Evolutionary conservation across 35 echinoderm and acorn worm genomes (phyloP), one percentile per base, ranked within the genome.

Genomic region (Holothuria glaberrima): DNA sequence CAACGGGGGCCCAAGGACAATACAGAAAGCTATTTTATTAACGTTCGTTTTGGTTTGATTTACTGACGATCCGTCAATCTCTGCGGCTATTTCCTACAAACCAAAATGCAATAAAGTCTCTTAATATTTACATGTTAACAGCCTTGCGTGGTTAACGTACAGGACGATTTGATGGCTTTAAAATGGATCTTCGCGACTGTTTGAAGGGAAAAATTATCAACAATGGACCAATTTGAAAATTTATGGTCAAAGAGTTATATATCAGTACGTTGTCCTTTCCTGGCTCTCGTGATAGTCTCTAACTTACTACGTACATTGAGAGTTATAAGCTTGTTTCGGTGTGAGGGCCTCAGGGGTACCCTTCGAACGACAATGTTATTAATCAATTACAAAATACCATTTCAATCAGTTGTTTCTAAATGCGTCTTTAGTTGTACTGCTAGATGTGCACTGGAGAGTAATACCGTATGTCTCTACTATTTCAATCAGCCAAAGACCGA

Each of bases 181-280:
- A 41, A 75, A 75, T 12, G 44, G 44, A 75, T 75, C 29, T 19
- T 75, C 12, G 18, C 31, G 22, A 22, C 32, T n/a, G 34, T 75
- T 35, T 75, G 22, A 41, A 75, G 22, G 71, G 44, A 32, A 38
- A 22, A 38, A 38, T n/a, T 38, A 75, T 75, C 44, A 75, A 75
- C 71, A 32, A 75, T 34, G 44, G 71, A 75, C 34, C 28, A 18
- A 75, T 75, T 75, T 75, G 71, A 75, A 75, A 75, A 75, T 75
- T 75, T 75, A 75, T 41, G 71, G 71, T n/a, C 71, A 38, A 41
- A 32, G 21, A 21, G 32, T 75, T 75, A 31, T 14, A 75, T 24
- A 0, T 34, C 69, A 32, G 69, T 41, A 32, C 32, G 31, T n/a
- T 75, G 5, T 38, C 71, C 33, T 75, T 36, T 41, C 5, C 12